A percentile compares a stretch with the other conserved stretches of the same genome.
These are phyloP conservation scores for Microtus montanus DNA, from an alignment of 2,113 vertebrate genomes.

Conservation along the genomic window DNA sequence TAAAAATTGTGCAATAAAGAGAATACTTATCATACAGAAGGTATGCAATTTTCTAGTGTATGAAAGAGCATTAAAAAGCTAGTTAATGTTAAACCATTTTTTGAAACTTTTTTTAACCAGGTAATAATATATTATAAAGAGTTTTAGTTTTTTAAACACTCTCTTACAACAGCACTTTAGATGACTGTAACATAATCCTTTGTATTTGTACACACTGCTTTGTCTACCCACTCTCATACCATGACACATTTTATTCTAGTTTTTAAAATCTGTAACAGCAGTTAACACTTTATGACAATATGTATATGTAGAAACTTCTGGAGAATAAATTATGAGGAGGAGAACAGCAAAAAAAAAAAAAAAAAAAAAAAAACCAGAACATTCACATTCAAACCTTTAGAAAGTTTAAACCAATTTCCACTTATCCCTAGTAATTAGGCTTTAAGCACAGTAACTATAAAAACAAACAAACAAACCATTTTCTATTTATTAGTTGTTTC, in stretches of 20 bases:
- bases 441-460: neutral
- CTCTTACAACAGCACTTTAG: neutral
- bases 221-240: neutral
- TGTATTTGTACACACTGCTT: neutral
- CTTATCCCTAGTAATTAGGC: neutral
- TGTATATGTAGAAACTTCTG: no score
- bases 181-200: neutral
- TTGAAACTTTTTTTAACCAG: neutral
- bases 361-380: neutral
- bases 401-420: slow-evolving; percentile 21
- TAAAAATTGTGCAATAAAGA: neutral
- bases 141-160: neutral
- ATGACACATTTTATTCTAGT: neutral
- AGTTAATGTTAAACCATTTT: neutral
- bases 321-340: neutral
- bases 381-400: neutral
- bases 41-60: neutral
- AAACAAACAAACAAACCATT: neutral
- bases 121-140: neutral
- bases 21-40: neutral
- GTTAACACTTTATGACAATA: neutral
- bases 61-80: neutral
- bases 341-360: neutral
- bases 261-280: slow-evolving; percentile 6
- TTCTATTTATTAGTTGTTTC: slow-evolving; percentile 27